Evolutionary conservation across 2,113 vertebrate genomes (phyloP), one percentile per base, ranked within the genome.

Genomic region (Strigops habroptila): DNA sequence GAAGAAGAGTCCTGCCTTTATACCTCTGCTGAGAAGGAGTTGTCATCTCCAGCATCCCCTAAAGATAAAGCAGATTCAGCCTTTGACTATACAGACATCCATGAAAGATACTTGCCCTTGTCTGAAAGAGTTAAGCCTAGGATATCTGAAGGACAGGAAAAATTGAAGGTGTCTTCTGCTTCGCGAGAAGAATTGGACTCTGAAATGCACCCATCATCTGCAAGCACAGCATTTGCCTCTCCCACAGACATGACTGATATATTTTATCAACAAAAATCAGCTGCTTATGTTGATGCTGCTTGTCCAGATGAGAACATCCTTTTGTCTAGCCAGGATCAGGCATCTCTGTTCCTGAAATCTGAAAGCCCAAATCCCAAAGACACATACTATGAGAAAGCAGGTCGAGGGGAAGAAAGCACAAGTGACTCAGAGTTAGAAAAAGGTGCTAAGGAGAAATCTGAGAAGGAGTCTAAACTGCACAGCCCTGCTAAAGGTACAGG

Each of bases 391-490:
- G 98, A 98, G 76, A 98, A 98, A 92, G 97, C 97, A 33, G 96
- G 97, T 19, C 93, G 80, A 18, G 97, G 96, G 4, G 98, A 98
- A 51, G 98, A 98, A 31, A 97, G 94, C 41, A 75, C 59, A 12
- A 99, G 99, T 77, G 98, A 99, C 96, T 99, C 97, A 9, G 98
- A 99, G 74, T 77, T 98, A 75, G 99, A 99, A 78, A 99, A 99
- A 97, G 99, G 99, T 4, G 98, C 98, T 90, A 98, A 98, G 96
- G 99, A 99, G 77, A 98, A 97, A 92, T 98, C 98, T 16, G 99
- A 99, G 76, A 99, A 99, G 94, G 98, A 98, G 64, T 90, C 94
- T 15, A 98, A 97, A 41, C 89, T 96, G 43, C 97, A 98, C 43
- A 98, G 97, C 67, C 89, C 96, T 2, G 18, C 43, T 3, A 71